Conservation (phyloP, 2,888 invertebrate genomes). For the Diplolepis rosae region DNA sequence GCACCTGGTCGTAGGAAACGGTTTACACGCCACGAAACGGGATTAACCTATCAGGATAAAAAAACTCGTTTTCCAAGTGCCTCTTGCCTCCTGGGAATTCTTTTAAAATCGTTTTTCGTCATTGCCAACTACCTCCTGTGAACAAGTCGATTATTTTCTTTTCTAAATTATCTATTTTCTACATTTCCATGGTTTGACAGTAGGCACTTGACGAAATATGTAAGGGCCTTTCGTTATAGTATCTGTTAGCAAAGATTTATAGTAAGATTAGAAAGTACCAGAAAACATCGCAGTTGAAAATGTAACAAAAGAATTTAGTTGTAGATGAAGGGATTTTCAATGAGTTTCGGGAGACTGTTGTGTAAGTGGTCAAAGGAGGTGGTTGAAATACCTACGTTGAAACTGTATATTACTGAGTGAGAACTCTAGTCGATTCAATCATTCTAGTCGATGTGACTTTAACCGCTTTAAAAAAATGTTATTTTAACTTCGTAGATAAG, state of each 20-base stretch:
- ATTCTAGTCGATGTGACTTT: constrained; percentile 64
- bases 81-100: constrained; percentile 65
- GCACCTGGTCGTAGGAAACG: constrained; percentile 83
- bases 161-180: constrained; percentile 15
- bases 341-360: constrained; percentile 11
- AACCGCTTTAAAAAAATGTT: constrained; percentile 17
- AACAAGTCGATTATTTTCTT: constrained; percentile 24
- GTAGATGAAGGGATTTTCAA: not conserved
- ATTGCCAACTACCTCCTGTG: constrained; percentile 34
- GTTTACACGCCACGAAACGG: constrained; percentile 72
- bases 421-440: constrained; percentile 67
- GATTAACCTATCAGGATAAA: constrained; percentile 64
- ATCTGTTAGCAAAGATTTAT: constrained; percentile 54
- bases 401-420: constrained; percentile 48
- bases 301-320: constrained; percentile 33
- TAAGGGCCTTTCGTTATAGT: constrained; percentile 65
- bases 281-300: constrained; percentile 56
- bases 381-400: not conserved
- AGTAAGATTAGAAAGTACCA: constrained; percentile 47
- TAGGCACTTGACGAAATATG: constrained; percentile 61
- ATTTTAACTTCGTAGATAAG: constrained; percentile 20
- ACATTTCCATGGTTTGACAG: constrained; percentile 54
- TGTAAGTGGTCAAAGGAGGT: not conserved
- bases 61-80: constrained; percentile 65
- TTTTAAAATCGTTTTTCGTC: constrained; percentile 40